A percentile compares a stretch with the other conserved stretches of the same genome.
Conservation (phyloP, 2,888 invertebrate genomes). For the Parasteatoda lunata region DNA sequence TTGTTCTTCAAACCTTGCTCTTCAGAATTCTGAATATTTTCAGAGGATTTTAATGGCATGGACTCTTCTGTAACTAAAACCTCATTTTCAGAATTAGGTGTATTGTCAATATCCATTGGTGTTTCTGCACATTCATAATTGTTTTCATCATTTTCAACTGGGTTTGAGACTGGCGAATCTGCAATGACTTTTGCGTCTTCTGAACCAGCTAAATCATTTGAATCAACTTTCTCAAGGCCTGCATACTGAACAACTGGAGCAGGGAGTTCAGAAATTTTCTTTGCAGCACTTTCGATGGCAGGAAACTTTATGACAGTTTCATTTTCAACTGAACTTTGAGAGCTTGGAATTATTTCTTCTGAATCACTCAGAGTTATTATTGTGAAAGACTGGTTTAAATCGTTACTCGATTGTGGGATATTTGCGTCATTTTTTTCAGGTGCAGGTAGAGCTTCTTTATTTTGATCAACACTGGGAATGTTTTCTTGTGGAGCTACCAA, state of each 20-base stretch:
- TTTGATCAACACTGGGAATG: too few species aligned
- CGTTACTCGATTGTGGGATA: background rate
- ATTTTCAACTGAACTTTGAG: conserved; percentile 48
- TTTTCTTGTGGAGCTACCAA: too few species aligned
- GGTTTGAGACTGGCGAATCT: background rate
- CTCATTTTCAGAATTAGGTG: background rate
- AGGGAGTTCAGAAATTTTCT: background rate
- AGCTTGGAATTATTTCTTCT: conserved; percentile 64
- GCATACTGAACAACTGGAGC: background rate
- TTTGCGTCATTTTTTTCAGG: background rate
- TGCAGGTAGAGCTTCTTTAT: too few species aligned
- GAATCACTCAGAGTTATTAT: conserved; percentile 38
- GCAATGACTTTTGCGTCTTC: background rate
- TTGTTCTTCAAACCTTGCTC: background rate
- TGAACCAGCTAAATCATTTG: background rate
- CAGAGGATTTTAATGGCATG: conserved; percentile 43
- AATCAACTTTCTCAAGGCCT: background rate
- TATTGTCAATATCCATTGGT: conserved; percentile 3
- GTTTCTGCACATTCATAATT: conserved; percentile 21
- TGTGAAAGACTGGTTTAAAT: conserved; percentile 18
- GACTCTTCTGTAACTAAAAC: background rate
- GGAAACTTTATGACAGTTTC: conserved; percentile 19
- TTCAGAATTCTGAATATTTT: conserved; percentile 24
- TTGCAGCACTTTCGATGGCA: background rate
- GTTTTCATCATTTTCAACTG: background rate